Evolutionary conservation across 1,140 invertebrate species (phyloP).

Genomic region (Apocrypta bakeri): DNA sequence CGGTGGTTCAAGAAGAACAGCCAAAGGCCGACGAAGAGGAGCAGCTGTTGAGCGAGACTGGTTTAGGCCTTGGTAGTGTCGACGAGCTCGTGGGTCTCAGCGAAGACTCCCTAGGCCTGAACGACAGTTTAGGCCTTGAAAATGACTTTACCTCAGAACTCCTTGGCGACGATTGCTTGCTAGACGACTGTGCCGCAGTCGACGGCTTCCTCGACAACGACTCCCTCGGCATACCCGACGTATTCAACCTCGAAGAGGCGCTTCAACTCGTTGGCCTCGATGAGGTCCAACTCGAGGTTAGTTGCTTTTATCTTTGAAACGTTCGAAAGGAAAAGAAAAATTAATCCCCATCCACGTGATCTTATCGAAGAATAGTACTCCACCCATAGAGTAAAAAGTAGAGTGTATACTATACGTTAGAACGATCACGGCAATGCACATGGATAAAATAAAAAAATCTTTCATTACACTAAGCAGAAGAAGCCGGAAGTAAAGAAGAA

Average conservation of each 20-base stretch:
- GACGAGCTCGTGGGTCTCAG: conserved; percentile 63
- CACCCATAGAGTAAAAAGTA: no score
- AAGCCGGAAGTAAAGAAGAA: conserved; percentile 66
- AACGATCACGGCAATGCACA: no score
- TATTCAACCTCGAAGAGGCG: conserved; percentile 83
- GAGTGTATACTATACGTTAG: no score
- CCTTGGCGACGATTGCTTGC: conserved; percentile 65
- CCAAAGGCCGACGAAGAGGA: conserved; percentile 51
- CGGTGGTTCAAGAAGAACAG: conserved; percentile 49
- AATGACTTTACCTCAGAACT: conserved; percentile 71
- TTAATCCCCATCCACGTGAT: no score
- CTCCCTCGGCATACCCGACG: conserved; percentile 73
- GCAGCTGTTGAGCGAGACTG: conserved; percentile 61
- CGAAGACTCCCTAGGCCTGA: conserved; percentile 69
- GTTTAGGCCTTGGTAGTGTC: conserved; percentile 65
- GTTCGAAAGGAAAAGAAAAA: not conserved
- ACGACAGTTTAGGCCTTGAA: conserved; percentile 67
- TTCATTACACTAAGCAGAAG: conserved; percentile 47
- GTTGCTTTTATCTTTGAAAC: conserved; percentile 31
- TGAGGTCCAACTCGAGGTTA: conserved; percentile 76
- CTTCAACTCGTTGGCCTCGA: conserved; percentile 83
- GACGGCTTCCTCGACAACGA: conserved; percentile 70
- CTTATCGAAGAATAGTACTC: no score
- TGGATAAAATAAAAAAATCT: conserved; percentile 4
- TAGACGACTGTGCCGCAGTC: conserved; percentile 64